phyloP scores from a whole-genome alignment of 2,113 vertebrate genomes.

The Harpagus bidentatus region DNA sequence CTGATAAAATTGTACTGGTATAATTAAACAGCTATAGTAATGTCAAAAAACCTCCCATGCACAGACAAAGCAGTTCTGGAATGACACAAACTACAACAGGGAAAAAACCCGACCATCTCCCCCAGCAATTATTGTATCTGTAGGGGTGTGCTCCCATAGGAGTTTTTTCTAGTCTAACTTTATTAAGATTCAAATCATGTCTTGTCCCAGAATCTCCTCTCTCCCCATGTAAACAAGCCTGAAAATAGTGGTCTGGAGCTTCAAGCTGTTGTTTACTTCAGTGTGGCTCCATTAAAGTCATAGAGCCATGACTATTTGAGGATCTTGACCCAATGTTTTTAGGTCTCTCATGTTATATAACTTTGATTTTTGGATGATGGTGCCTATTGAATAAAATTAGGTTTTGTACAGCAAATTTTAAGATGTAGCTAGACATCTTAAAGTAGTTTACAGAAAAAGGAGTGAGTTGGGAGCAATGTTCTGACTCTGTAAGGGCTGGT shows the following conservation, averaged over 20 bases:
- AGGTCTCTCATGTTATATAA: background rate
- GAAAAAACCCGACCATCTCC: background rate
- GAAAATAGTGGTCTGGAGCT: background rate
- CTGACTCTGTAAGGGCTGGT: background rate
- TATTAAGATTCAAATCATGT: background rate
- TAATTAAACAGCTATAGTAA: background rate
- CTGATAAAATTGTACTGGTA: background rate
- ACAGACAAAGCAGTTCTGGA: background rate
- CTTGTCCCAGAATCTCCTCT: background rate
- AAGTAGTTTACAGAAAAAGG: background rate
- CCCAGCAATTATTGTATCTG: background rate
- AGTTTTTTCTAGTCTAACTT: background rate
- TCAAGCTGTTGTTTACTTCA: slow-evolving; percentile 1
- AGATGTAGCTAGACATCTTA: background rate
- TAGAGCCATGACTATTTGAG: background rate
- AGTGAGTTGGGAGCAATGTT: slow-evolving; percentile 15
- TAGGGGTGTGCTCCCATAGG: background rate
- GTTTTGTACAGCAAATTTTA: background rate
- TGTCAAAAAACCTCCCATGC: background rate
- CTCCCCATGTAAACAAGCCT: background rate
- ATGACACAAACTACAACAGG: background rate
- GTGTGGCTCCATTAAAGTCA: background rate
- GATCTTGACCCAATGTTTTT: background rate
- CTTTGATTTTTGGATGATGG: background rate
- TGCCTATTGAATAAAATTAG: background rate